Evolutionary conservation across 2,888 invertebrate genomes (phyloP).

Genomic region (Melikaiella ostensackeni): DNA sequence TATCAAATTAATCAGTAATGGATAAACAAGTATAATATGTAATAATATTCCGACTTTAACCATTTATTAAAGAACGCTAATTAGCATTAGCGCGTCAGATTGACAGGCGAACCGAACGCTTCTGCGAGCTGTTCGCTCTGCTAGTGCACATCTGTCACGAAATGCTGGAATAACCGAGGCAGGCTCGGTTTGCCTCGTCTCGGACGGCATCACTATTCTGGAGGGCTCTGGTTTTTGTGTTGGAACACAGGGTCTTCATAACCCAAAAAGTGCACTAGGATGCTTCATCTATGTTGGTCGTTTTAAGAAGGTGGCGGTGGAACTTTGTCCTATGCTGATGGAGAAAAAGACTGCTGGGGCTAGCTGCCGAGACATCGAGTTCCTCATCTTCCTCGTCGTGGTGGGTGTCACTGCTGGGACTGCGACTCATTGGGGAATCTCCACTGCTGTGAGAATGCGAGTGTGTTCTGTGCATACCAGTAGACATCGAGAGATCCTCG

Average conservation of each 20-base stretch:
- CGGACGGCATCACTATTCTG: no score
- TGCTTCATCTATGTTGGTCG: conserved; percentile 47
- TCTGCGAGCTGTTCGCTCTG: no score
- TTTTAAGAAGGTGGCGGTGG: conserved; percentile 52
- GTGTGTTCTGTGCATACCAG: conserved; percentile 74
- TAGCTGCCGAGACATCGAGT: conserved; percentile 78
- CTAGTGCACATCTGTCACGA: no score
- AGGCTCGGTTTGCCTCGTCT: no score
- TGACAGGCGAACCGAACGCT: no score
- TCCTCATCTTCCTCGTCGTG: conserved; percentile 80
- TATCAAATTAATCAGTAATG: no score
- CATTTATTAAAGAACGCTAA: no score
- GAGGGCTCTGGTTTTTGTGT: neutral
- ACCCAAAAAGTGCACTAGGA: neutral
- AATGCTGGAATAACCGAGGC: no score
- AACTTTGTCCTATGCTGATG: conserved; percentile 63
- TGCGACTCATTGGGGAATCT: conserved; percentile 77
- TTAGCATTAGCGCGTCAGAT: no score
- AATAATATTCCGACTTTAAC: no score
- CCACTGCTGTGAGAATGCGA: conserved; percentile 78
- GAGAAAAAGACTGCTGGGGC: conserved; percentile 77
- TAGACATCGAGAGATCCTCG: conserved; percentile 90
- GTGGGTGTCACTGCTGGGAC: conserved; percentile 76
- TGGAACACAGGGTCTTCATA: neutral
- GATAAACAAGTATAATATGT: no score